Conservation (phyloP, 2,888 invertebrate genomes). For the Xestia ashworthii region DNA sequence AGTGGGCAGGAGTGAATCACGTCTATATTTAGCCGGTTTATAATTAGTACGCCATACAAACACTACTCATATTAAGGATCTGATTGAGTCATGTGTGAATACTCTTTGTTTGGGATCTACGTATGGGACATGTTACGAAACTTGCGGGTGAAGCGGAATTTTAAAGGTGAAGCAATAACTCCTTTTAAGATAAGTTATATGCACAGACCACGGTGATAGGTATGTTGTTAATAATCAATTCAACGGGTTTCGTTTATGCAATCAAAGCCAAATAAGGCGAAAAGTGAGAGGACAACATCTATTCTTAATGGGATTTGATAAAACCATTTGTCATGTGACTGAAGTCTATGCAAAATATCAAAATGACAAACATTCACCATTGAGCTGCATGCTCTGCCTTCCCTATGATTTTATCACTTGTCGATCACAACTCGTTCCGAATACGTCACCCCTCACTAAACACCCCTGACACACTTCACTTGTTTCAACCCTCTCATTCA, state of each 20-base stretch:
- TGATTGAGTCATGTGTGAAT: slow-evolving; percentile 77
- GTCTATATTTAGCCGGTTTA: slow-evolving; percentile 80
- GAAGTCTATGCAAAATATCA: not conserved
- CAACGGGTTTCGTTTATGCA: slow-evolving; percentile 21
- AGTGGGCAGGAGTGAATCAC: slow-evolving; percentile 85
- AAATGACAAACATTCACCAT: slow-evolving; percentile 12
- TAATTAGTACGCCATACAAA: slow-evolving; percentile 86
- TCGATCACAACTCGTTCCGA: not conserved
- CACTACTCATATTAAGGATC: slow-evolving; percentile 66
- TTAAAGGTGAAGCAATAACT: slow-evolving; percentile 22
- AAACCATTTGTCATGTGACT: not conserved
- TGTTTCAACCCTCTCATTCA: slow-evolving; percentile 66
- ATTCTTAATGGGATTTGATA: slow-evolving; percentile 7
- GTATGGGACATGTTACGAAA: slow-evolving; percentile 35
- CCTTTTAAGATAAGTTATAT: slow-evolving; percentile 6
- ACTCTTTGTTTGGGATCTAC: slow-evolving; percentile 76
- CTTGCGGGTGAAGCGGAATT: not conserved
- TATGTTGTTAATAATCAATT: slow-evolving; percentile 2
- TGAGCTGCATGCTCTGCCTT: not conserved
- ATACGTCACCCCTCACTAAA: slow-evolving; percentile 35
- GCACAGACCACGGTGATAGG: not conserved
- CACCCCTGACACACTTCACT: slow-evolving; percentile 61
- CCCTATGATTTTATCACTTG: slow-evolving; percentile 7
- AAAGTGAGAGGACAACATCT: slow-evolving; percentile 30
- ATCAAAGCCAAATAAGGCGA: slow-evolving; percentile 19